Base-by-base conservation (phyloP, 2,888 invertebrate species). In the Willowsia nigromaculata region DNA sequence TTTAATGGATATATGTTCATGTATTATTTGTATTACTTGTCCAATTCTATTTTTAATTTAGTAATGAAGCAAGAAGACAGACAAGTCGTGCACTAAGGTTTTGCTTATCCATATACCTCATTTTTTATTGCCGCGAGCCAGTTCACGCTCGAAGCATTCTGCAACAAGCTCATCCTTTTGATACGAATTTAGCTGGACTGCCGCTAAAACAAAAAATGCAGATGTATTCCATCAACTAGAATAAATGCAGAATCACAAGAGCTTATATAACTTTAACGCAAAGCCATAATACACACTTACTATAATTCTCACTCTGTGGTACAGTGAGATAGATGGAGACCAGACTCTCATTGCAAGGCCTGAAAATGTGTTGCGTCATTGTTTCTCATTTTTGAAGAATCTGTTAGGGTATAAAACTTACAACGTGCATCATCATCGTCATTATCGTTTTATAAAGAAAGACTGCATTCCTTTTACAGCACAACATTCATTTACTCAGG, bases 351-450 rank as follows among this genome's bases (percentile, higher is more conserved):
- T 22, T 9, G 15, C 5, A 30, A 56, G 18, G n/a, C 30, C 33
- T 33, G 33, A 53, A 87, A 81, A 74, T 82, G 81, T 88, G 88
- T 88, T 88, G 88, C 71, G 88, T 88, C 88, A 88, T 88, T 88
- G 88, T 88, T 88, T 88, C 88, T 88, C 82, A 88, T 88, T 88
- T 88, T 81, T 88, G 25, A 82, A 88, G 85, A 85, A 33, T 85
- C 74, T 33, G 74, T 56, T 85, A 40, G 30, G 71, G 43, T 62
- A 82, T 62, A 65, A 27, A 65, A 30, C 47, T 62, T 71, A 30
- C 15, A 53, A 33, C 71, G 33, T 84, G 82, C 65, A 83, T 68
- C 68, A 50, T 68, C 53, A 68, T 25, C 22, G 40, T 81, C 25
- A 56, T 81, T 59, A 82, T 47, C 82, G 30, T 82, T 37, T 65